Percentiles rank a stretch among this genome's conserved stretches.
phyloP scores from a whole-genome alignment of 2,113 vertebrate genomes.

The Amphiprion percula region DNA sequence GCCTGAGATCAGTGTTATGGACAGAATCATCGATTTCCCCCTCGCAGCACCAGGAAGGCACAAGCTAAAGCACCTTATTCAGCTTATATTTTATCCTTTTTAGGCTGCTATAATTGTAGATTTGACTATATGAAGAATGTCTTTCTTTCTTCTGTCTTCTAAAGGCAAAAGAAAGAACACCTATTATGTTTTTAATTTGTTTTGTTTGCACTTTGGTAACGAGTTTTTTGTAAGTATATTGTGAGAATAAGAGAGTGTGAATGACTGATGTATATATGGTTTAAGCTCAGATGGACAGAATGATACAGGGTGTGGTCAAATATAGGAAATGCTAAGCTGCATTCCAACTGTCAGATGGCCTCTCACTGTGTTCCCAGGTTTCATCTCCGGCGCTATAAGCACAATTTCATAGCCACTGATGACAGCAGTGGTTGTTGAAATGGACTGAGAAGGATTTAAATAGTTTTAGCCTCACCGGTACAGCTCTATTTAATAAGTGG shows the following conservation, averaged over 20 bases:
- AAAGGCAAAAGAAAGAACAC: conserved; percentile 73
- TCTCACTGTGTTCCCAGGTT: conserved; percentile 44
- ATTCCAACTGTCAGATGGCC: conserved; percentile 44
- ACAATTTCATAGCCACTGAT: conserved; percentile 12
- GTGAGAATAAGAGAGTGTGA: conserved; percentile 82
- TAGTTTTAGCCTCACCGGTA: conserved; percentile 22
- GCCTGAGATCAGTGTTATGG: conserved; percentile 62
- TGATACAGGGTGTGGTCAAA: conserved; percentile 86
- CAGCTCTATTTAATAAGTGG: conserved; percentile 2
- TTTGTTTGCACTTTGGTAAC: conserved; percentile 86
- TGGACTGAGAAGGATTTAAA: conserved; percentile 37
- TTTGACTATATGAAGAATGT: conserved; percentile 96
- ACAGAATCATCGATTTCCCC: conserved; percentile 23
- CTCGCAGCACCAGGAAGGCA: conserved; percentile 79
- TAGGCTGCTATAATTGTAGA: conserved; percentile 99
- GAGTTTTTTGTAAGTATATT: conserved; percentile 87
- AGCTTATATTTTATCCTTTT: conserved; percentile 88
- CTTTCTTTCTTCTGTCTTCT: conserved; percentile 77
- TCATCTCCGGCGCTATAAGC: conserved; percentile 46
- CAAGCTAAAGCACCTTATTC: conserved; percentile 99
- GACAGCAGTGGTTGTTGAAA: conserved; percentile 16
- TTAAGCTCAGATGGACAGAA: conserved; percentile 80
- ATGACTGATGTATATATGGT: conserved; percentile 79
- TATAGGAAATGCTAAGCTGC: conserved; percentile 42
- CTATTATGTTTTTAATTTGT: conserved; percentile 70